These are phyloP conservation scores for Dendropsophus ebraccatus DNA, from an alignment of 2,113 vertebrate genomes.

Conservation along the genomic window DNA sequence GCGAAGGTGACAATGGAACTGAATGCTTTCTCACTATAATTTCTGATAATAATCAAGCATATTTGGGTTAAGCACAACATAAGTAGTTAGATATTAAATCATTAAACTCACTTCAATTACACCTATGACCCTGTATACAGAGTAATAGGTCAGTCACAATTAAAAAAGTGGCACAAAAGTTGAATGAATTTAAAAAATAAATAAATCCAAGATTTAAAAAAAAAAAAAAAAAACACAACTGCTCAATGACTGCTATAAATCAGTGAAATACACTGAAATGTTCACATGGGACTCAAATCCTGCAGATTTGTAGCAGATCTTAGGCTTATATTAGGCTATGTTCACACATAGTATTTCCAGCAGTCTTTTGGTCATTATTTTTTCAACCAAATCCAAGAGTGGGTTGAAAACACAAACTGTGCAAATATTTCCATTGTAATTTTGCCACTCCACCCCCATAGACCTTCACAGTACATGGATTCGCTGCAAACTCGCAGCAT, in stretches of 20 bases:
- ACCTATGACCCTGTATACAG: conserved; percentile 39
- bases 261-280: neutral
- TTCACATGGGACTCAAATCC: too few species aligned
- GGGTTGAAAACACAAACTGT: too few species aligned
- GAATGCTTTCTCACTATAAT: conserved; percentile 53
- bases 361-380: too few species aligned
- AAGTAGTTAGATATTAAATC: conserved; percentile 60
- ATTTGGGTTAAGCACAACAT: conserved; percentile 61
- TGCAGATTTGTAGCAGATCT: neutral
- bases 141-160: conserved; percentile 9
- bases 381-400: too few species aligned
- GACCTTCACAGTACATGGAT: too few species aligned
- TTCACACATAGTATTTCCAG: too few species aligned
- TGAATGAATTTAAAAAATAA: neutral
- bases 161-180: neutral
- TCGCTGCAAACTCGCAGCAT: too few species aligned
- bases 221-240: neutral
- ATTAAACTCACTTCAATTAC: conserved; percentile 48
- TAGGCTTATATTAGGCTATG: too few species aligned
- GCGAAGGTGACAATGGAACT: conserved; percentile 45
- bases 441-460: too few species aligned
- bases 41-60: conserved; percentile 65
- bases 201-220: neutral
- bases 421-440: too few species aligned
- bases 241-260: neutral